These are phyloP conservation scores for Antennarius striatus DNA, from an alignment of 2,113 vertebrate genomes.

Conservation along the genomic window DNA sequence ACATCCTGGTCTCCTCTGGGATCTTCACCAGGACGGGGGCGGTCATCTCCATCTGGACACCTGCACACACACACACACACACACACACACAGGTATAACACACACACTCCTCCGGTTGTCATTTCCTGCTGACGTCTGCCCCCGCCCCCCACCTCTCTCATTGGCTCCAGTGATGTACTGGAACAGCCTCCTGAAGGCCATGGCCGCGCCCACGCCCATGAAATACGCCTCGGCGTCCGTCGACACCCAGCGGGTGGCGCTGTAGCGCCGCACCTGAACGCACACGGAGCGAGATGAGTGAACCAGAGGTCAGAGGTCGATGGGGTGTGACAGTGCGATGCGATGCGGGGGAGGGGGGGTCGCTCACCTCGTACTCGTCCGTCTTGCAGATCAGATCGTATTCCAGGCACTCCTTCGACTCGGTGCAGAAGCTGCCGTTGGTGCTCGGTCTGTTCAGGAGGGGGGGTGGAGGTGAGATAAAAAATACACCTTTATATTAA, in stretches of 20 bases:
- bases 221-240: constrained; percentile 80
- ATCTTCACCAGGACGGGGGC: constrained; percentile 80
- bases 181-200: constrained; percentile 83
- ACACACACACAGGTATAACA: not conserved
- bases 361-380: constrained; percentile 77
- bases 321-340: too few species aligned
- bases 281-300: constrained; percentile 5
- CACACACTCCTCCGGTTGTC: not conserved
- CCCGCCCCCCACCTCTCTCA: constrained; percentile 58
- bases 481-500: too few species aligned
- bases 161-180: constrained; percentile 81
- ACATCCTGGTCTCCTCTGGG: constrained; percentile 76
- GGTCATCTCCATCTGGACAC: constrained; percentile 80
- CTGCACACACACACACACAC: constrained; percentile 40
- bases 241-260: constrained; percentile 79
- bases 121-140: too few species aligned
- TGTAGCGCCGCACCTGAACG: constrained; percentile 79
- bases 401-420: constrained; percentile 78
- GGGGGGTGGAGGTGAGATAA: not conserved
- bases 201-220: constrained; percentile 79
- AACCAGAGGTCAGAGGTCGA: not conserved
- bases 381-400: constrained; percentile 79
- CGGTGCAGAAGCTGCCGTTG: constrained; percentile 75
- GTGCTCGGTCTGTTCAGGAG: constrained; percentile 62
- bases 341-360: too few species aligned